Conservation (phyloP, 2,797 vertebrate genomes). For the Sphaeramia orbicularis region DNA sequence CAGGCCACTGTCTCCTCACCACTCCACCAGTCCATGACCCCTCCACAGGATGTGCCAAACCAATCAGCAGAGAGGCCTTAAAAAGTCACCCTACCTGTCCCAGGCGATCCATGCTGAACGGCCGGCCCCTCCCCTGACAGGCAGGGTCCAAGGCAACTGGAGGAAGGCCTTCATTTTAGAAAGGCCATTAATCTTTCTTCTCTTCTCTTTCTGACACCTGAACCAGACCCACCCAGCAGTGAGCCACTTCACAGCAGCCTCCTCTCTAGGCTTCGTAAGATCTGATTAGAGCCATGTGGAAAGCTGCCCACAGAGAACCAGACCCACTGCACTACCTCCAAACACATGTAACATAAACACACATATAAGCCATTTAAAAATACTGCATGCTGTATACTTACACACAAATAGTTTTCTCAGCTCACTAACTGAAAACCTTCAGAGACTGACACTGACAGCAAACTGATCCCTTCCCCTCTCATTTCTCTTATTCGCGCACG, state of each 20-base stretch:
- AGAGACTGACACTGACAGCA: conserved; percentile 75
- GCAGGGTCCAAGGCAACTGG: conserved; percentile 50
- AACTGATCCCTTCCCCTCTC: conserved; percentile 68
- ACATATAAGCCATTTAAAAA: conserved; percentile 31
- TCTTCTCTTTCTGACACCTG: conserved; percentile 81
- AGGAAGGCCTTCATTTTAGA: conserved; percentile 71
- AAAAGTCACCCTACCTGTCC: conserved; percentile 75
- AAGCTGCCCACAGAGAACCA: conserved; percentile 54
- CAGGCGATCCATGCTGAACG: conserved; percentile 62
- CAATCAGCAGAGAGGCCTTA: conserved; percentile 68
- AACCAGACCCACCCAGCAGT: conserved; percentile 73
- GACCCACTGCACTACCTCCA: conserved; percentile 50
- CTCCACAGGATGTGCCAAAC: conserved; percentile 65
- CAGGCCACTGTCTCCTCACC: conserved; percentile 50
- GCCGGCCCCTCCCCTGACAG: conserved; percentile 59
- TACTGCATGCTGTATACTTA: conserved; percentile 36
- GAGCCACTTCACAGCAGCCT: conserved; percentile 58
- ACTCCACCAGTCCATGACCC: conserved; percentile 75
- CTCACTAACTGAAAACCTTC: conserved; percentile 76
- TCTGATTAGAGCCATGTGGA: conserved; percentile 74
- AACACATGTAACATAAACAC: conserved; percentile 49
- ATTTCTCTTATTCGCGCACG: conserved; percentile 11
- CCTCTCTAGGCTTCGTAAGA: conserved; percentile 72
- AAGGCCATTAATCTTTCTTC: conserved; percentile 84
- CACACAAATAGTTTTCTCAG: conserved; percentile 45